phyloP scores from a whole-genome alignment of 2,113 vertebrate genomes.

The Riparia riparia region DNA sequence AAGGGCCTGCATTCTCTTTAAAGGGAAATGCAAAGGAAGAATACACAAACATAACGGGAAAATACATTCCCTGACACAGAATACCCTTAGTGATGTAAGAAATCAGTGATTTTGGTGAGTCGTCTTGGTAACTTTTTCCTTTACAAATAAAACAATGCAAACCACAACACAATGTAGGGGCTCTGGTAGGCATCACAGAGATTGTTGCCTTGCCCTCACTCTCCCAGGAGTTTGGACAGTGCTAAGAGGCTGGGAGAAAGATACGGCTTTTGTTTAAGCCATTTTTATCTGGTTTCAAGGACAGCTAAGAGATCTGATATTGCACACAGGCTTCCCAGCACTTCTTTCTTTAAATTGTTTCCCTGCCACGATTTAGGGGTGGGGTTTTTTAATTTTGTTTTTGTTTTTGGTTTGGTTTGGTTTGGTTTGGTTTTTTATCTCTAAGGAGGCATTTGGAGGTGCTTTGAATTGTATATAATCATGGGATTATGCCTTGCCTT shows the following conservation, averaged over 20 bases:
- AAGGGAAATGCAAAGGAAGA: background rate
- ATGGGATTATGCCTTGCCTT: background rate
- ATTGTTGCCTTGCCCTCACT: background rate
- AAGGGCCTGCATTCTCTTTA: background rate
- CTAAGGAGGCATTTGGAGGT: background rate
- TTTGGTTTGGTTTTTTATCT: background rate
- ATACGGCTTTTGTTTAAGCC: background rate
- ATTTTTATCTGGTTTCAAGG: background rate
- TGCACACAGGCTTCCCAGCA: background rate
- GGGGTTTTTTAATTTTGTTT: too few relatives aligned
- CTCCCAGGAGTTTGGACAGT: background rate
- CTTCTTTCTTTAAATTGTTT: background rate
- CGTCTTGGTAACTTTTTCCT: background rate
- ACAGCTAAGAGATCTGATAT: background rate
- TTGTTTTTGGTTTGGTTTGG: too few relatives aligned
- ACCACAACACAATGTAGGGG: background rate
- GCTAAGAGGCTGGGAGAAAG: background rate
- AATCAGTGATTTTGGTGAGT: background rate
- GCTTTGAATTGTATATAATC: background rate
- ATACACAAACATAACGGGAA: background rate
- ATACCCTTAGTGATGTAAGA: background rate
- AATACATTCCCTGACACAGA: background rate
- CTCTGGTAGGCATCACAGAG: background rate
- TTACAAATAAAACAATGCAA: background rate
- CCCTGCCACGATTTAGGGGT: too few relatives aligned